These are phyloP conservation scores for Brachionus koreanus DNA, from an alignment of 1,140 invertebrate genomes.

Conservation along the genomic window DNA sequence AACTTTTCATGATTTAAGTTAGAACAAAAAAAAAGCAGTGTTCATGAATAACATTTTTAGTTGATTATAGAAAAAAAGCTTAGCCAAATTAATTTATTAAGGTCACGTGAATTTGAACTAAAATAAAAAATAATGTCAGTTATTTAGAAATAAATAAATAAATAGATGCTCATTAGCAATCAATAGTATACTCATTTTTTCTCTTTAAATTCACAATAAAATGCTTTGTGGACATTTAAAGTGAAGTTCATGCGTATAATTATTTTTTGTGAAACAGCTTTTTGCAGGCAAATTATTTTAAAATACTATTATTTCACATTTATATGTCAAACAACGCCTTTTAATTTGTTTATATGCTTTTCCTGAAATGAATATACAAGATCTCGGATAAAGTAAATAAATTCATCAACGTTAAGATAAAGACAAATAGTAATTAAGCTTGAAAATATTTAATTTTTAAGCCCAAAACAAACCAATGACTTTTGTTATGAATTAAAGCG, in stretches of 20 bases:
- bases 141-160: not conserved
- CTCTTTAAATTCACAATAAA: not conserved
- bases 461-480: not conserved
- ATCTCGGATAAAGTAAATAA: not conserved
- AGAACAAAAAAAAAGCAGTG: not conserved
- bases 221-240: not conserved
- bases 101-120: not conserved
- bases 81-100: constrained; percentile 28
- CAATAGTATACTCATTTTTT: not conserved
- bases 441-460: constrained; percentile 11
- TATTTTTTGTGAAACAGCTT: not conserved
- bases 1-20: not conserved
- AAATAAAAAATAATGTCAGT: constrained; percentile 26
- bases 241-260: not conserved
- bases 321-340: not conserved
- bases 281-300: no score
- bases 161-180: not conserved
- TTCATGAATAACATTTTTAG: not conserved
- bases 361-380: not conserved
- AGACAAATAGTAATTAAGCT: not conserved
- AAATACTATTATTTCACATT: not conserved
- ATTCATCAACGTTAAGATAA: not conserved
- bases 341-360: not conserved
- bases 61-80: not conserved
- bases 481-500: not conserved